Evolutionary conservation across 1,140 invertebrate genomes (phyloP), one percentile per base, ranked within the genome.

Genomic region (Bathynomus jamesi): DNA sequence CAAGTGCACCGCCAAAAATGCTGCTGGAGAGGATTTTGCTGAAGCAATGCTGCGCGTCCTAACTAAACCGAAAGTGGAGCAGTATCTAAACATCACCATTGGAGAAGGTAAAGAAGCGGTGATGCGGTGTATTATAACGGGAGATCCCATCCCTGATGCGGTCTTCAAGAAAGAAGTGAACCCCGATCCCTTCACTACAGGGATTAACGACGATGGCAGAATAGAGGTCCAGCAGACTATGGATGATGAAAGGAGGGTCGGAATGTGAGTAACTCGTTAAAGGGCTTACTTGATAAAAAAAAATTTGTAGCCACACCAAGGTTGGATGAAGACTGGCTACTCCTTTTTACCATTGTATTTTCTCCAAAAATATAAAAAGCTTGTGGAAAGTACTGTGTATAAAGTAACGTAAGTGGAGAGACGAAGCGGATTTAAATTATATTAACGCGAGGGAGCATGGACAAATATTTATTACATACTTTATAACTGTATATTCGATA

Each of bases 1-100:
- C 79, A 89, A 87, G 61, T 97, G 95, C 80, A 86, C 87, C 28
- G 94, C 94, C 0, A 86, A 85, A 61, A 97, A 96, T 80, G 83
- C 85, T 17, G 94, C 92, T 10, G 94, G 92, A 0, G 82, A 84
- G 28, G 88, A 85, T 31, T 70, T 73, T 7, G 76, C 71, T 17
- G 74, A 83, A 30, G 86, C 88, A 61, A 85, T 85, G 74, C 84
- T 94, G 2, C 80, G 82, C 68, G 84, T 89, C 0, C 79, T 92
- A 30, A 88, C 91, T 0, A 91, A 89, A 78, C 92, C 93, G 0
- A 87, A 88, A 79, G 88, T 95, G 77, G 89, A 87, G 78, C 88
- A 92, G 78, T 85, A 93, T 65, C 81, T 86, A 25, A 94, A 95
- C 80, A 84, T 87, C 0, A 91, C 90, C 0, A 84, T 87, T 0